phyloP scores from a whole-genome alignment of 1,140 invertebrate species.

The Chlorops oryzae region DNA sequence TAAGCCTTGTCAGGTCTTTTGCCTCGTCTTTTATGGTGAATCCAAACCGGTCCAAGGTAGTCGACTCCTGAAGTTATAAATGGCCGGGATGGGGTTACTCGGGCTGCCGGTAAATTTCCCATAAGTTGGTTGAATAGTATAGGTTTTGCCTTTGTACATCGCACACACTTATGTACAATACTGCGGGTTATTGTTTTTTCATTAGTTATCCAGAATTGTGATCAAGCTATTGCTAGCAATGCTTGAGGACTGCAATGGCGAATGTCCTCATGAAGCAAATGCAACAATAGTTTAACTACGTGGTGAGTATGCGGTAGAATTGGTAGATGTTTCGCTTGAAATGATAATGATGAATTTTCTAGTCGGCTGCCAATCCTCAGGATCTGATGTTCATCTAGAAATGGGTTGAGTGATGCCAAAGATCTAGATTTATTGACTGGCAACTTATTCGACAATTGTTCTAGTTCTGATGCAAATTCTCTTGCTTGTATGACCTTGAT shows the following conservation, averaged over 20 bases:
- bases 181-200: slow-evolving; percentile 3
- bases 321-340: slow-evolving; percentile 3
- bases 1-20: too few species aligned
- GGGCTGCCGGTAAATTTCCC: slow-evolving; percentile 6
- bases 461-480: too few species aligned
- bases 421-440: too few species aligned
- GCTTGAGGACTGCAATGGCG: slow-evolving; percentile 5
- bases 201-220: slow-evolving; percentile 8
- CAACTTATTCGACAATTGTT: too few species aligned
- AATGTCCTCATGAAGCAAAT: neutral
- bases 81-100: slow-evolving; percentile 1
- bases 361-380: slow-evolving; percentile 4
- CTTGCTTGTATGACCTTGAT: too few species aligned
- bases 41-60: too few species aligned
- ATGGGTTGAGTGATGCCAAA: neutral
- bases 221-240: neutral
- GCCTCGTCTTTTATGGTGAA: too few species aligned
- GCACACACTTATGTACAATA: neutral
- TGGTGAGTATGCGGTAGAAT: slow-evolving; percentile 1
- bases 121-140: slow-evolving; percentile 5
- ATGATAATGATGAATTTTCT: neutral
- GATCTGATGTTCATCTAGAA: slow-evolving; percentile 2
- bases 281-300: neutral
- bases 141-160: neutral
- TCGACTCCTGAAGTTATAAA: slow-evolving; percentile 7